Percentiles rank a stretch among this genome's conserved stretches.
These are phyloP conservation scores for Paraescarpia echinospica DNA, from an alignment of 1,140 invertebrate genomes.

Conservation along the genomic window DNA sequence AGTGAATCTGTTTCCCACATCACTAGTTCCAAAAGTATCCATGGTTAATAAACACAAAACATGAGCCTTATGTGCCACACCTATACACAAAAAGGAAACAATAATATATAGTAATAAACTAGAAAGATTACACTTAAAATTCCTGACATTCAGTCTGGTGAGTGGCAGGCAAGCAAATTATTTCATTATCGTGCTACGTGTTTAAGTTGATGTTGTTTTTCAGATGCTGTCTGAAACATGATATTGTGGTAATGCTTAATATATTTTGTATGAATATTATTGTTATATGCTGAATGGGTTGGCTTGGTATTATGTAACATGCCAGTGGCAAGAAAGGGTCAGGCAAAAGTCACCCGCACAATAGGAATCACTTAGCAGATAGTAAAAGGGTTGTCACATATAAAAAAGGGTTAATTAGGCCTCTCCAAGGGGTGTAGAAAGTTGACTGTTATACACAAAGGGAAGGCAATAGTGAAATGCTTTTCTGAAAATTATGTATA, in stretches of 20 bases:
- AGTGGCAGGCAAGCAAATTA: background rate
- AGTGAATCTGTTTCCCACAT: too few species aligned
- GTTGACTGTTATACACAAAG: too few species aligned
- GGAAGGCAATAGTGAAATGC: too few species aligned
- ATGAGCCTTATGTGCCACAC: too few species aligned
- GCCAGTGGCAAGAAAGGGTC: background rate
- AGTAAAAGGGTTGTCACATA: background rate
- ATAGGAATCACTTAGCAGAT: too few species aligned
- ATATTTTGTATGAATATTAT: background rate
- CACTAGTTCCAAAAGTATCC: too few species aligned
- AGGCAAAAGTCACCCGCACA: background rate
- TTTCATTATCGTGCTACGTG: background rate
- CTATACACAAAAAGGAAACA: too few species aligned
- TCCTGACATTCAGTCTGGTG: background rate
- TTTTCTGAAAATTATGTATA: too few species aligned
- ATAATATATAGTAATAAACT: background rate
- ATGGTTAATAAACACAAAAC: too few species aligned
- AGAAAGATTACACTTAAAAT: background rate
- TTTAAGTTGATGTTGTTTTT: background rate
- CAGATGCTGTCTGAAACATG: background rate
- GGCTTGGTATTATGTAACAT: too few species aligned
- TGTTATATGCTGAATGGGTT: too few species aligned
- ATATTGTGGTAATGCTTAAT: background rate
- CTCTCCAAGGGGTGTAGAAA: background rate
- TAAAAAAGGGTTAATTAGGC: background rate